These are phyloP conservation scores for Sebastes cheni DNA, from an alignment of 2,797 vertebrate species.

Conservation along the genomic window DNA sequence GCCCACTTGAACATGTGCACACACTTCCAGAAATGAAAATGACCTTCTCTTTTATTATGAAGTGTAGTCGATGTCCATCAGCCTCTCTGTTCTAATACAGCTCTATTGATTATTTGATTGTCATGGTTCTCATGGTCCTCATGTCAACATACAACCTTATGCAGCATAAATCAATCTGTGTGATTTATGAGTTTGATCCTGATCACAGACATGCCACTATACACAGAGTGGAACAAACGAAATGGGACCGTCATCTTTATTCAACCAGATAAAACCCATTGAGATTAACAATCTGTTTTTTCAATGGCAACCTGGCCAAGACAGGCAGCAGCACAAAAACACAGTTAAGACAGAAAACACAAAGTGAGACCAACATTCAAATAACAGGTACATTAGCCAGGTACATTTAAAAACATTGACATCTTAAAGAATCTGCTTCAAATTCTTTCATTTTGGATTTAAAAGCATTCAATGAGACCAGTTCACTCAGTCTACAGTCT, in stretches of 20 bases:
- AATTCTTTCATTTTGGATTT: too few species aligned
- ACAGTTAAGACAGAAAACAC: too few species aligned
- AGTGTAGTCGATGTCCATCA: conserved; percentile 41
- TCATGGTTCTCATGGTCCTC: not conserved
- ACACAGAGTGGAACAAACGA: not conserved
- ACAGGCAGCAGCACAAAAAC: too few species aligned
- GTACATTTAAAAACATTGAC: too few species aligned
- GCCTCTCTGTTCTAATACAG: conserved; percentile 34
- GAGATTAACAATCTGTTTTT: too few species aligned
- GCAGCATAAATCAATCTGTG: conserved; percentile 27
- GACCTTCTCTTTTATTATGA: conserved; percentile 61
- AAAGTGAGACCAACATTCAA: too few species aligned
- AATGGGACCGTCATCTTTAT: not conserved
- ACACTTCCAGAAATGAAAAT: conserved; percentile 64
- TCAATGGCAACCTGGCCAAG: too few species aligned
- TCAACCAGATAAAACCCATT: too few species aligned
- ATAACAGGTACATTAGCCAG: too few species aligned
- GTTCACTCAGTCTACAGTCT: too few species aligned
- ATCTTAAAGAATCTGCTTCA: too few species aligned
- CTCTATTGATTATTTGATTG: conserved; percentile 66
- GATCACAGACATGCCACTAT: not conserved
- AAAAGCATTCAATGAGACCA: too few species aligned
- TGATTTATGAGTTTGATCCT: conserved; percentile 11
- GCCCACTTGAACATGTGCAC: conserved; percentile 28
- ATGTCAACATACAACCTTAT: conserved; percentile 17